Evolutionary conservation across 2,797 vertebrate genomes (phyloP), one percentile per base, ranked within the genome.

Genomic region (Takifugu ocellatus): DNA sequence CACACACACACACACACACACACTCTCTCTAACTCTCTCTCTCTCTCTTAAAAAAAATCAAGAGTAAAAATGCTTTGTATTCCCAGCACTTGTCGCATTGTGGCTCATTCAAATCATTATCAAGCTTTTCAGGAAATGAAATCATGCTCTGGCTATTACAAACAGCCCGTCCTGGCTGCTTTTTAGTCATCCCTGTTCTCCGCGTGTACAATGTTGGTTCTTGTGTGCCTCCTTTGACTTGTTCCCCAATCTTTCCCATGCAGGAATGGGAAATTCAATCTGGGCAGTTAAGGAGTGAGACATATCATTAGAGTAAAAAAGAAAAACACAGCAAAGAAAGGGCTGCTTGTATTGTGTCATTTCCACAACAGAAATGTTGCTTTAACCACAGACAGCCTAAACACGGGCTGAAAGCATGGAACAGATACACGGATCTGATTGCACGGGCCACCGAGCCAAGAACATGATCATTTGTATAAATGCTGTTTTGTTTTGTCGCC

Each of bases 131-230:
- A 72, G 68, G 75, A 81, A 83, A 75, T 71, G 47, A 74, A 84
- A 71, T 74, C 27, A 58, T 63, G 59, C 75, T 75, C 63, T 76
- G 75, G 78, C 67, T 70, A 58, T 82, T 83, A 83, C 74, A 75
- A 76, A 66, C 63, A 81, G 62, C 85, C 78, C 82, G 78, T 90
- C 84, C 86, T 86, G 81, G 84, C 59, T 55, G 62, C 59, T 66
- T 48, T 74, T 63, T 24, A 54, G 73, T 70, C 16, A 49, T 49
- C 9, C n/a, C 8, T 46, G 44, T 64, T 61, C 52, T 57, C 31
- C 25, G 54, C 71, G 68, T 81, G 70, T 63, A 59, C 68, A 51
- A 43, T 49, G 56, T 72, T 72, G 60, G 77, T 73, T 46, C 54
- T 61, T 47, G 55, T 15, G n/a, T 58, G 60, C 58, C 42, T 80